phyloP scores from a whole-genome alignment of 1,140 invertebrate species.

The Campoletis sonorensis region DNA sequence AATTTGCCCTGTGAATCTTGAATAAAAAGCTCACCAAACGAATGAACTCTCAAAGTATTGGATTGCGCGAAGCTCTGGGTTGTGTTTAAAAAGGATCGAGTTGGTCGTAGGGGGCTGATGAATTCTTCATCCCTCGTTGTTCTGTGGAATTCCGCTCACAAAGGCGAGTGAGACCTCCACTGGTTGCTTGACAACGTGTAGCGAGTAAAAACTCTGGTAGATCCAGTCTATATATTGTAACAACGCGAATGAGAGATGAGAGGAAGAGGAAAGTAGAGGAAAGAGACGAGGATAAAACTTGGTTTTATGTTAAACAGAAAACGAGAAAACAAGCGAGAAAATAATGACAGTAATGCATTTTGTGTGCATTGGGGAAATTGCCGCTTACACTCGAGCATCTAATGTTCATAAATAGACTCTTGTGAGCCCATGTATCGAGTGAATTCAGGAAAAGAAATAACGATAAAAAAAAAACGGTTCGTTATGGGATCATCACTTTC shows the following conservation, averaged over 20 bases:
- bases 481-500: too few relatives aligned
- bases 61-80: background rate
- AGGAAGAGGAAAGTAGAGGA: background rate
- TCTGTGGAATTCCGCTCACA: conserved; percentile 12
- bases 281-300: background rate
- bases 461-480: too few relatives aligned
- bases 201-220: background rate
- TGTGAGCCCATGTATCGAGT: background rate
- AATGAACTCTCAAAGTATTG: conserved; percentile 19
- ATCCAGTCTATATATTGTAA: conserved; percentile 21
- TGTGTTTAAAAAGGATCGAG: background rate
- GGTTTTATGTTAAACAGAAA: background rate
- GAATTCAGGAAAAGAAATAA: too few relatives aligned
- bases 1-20: conserved; percentile 12
- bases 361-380: background rate
- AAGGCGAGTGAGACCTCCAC: background rate
- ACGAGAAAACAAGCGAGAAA: background rate
- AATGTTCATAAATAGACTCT: background rate
- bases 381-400: background rate
- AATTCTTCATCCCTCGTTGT: conserved; percentile 7
- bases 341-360: background rate
- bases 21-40: conserved; percentile 27
- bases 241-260: background rate
- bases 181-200: background rate
- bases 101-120: background rate